Base-by-base conservation (phyloP, 2,888 invertebrate genomes). In the Xylocampa areola region DNA sequence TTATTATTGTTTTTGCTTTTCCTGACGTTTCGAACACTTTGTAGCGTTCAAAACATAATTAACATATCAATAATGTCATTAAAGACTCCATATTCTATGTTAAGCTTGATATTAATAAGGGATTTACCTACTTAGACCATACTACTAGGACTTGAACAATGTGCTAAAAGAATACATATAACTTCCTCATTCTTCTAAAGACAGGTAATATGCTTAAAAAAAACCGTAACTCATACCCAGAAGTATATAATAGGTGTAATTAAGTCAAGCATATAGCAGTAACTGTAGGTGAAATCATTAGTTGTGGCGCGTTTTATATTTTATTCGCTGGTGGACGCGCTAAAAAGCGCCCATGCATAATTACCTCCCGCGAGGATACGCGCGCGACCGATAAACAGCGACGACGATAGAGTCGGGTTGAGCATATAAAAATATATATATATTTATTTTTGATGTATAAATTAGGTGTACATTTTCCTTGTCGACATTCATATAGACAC, bases 311-410 rank as follows among this genome's bases (percentile, higher is more conserved):
- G 82, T 90, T 91, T 89, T 91, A 91, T 90, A 89, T 91, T 92
- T 91, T 92, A 91, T 91, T 90, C 87, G 87, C 75, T 82, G 86
- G 85, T 85, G 88, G 84, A 88, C 82, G 87, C 89, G 91, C 89
- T 92, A 94, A 94, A 93, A 92, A 92, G 90, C 91, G 88, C 77
- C 91, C 89, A 90, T 92, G 91, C 92, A 93, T 94, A 94, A 93
- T 93, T 93, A 94, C 93, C 92, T 90, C 89, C 90, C 88, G 82
- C 83, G 85, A 84, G 88, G 85, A 86, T 85, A 82, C 82, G 80
- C 80, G 84, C 81, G 84, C 80, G 79, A 71, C 64, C 74, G 65
- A 70, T 58, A 81, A 57, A 88, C 85, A 87, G 45, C 50, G 74
- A 16, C 1, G 29, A 30, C 27, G 5, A 27, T 79, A 29, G 88